A percentile compares a stretch with the other conserved stretches of the same genome.
Conservation (phyloP, 2,888 invertebrate genomes). For the Ceratothoa steindachneri region DNA sequence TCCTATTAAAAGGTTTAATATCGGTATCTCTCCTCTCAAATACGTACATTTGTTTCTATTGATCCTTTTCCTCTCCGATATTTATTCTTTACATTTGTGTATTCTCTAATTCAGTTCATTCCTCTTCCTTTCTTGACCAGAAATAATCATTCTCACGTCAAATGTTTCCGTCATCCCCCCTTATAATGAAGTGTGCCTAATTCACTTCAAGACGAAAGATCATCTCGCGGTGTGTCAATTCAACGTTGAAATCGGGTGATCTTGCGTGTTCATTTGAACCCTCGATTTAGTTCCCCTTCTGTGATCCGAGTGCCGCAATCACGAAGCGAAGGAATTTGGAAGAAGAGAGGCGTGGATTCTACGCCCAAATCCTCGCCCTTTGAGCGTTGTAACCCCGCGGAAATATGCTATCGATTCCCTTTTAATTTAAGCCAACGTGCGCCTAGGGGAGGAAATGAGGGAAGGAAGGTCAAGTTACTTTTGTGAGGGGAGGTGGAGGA, state of each 20-base stretch:
- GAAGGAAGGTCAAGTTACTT: constrained; percentile 13
- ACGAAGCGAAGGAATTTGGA: background rate
- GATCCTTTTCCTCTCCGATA: background rate
- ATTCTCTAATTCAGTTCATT: background rate
- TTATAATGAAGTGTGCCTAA: too few species aligned
- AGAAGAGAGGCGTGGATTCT: background rate
- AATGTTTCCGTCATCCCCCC: too few species aligned
- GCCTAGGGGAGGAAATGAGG: constrained; percentile 13
- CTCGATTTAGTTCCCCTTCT: too few species aligned
- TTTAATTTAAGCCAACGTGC: constrained; percentile 8
- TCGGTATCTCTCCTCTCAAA: too few species aligned
- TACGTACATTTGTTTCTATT: too few species aligned
- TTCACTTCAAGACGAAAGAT: too few species aligned
- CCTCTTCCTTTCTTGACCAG: background rate
- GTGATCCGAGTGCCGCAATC: background rate
- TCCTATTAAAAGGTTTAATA: too few species aligned
- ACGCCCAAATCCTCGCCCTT: background rate
- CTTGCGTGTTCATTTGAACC: too few species aligned
- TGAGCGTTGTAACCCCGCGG: background rate
- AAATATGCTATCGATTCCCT: constrained; percentile 2
- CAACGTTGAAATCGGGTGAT: too few species aligned
- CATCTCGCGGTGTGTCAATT: too few species aligned
- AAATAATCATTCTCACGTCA: too few species aligned
- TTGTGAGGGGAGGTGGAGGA: constrained; percentile 6
- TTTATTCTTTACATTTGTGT: background rate